Base-by-base conservation (phyloP, 2,888 invertebrate genomes). In the Syrphus vitripennis region DNA sequence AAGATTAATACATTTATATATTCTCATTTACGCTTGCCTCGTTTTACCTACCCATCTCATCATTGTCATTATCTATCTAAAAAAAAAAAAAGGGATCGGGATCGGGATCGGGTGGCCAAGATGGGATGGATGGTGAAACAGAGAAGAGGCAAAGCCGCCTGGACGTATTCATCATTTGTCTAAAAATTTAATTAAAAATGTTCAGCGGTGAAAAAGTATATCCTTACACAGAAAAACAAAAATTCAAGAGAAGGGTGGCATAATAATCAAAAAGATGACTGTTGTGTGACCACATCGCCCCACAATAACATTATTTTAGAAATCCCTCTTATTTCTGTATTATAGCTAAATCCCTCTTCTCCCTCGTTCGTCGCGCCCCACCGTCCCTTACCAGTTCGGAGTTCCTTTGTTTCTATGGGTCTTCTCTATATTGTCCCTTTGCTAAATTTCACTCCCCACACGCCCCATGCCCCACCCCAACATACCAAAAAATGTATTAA, bases 141-240 rank as follows among this genome's bases (percentile, higher is more conserved):
- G 7, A 26, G 50, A n/a, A 50, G 24, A 16, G 16, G 29, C 9
- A 29, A 55, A 29, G 29, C 29, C 55, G 55, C 55, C 29, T 55
- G 29, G 29, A 37, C 16, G 34, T 34, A 34, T 59, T 59, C 31
- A 59, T 59, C 34, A 59, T 59, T 59, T 59, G 57, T 59, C 57
- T 59, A 34, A 31, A 59, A 59, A 59, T 59, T 59, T 59, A 59
- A 59, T 59, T 59, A 59, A 59, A 59, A 59, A 59, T 59, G 4
- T 55, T 55, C 55, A 55, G 57, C 31, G 57, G 16, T 34, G 19
- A 59, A 59, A 37, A 34, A 34, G 57, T 59, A 59, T 29, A 19
- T 31, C 16, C 12, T 31, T 29, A 34, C n/a, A 57, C 12, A 31
- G 57, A 26, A 45, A 1, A 16, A 21, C 14, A 48, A 48, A 48